phyloP scores from a whole-genome alignment of 2,888 invertebrate genomes.

The Apamea sordens region DNA sequence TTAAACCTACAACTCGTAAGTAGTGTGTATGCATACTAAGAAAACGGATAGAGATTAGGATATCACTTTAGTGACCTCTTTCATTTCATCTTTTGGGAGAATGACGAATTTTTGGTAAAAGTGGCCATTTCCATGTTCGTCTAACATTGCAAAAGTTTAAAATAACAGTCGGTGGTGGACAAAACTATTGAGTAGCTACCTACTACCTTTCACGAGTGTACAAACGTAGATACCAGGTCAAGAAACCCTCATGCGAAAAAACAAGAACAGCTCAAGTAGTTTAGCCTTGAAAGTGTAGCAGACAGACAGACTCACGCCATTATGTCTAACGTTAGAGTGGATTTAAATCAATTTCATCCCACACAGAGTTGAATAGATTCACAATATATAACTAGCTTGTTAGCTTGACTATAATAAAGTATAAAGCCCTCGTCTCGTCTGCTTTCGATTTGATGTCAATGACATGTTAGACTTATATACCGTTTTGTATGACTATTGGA shows the following conservation, averaged over 20 bases:
- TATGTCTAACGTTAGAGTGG: not conserved
- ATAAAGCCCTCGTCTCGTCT: slow-evolving; percentile 2
- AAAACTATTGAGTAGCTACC: not conserved
- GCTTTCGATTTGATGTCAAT: slow-evolving; percentile 14
- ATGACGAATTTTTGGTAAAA: not conserved
- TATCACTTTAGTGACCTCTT: not conserved
- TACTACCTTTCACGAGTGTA: not conserved
- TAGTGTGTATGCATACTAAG: too few species aligned
- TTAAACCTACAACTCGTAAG: too few species aligned
- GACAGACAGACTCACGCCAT: not conserved
- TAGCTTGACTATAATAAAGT: not conserved
- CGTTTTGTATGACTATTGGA: not conserved
- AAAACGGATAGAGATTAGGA: not conserved
- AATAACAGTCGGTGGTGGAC: not conserved
- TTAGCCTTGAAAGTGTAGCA: slow-evolving; percentile 9
- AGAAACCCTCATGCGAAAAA: not conserved
- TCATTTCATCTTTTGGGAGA: not conserved
- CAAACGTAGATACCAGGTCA: not conserved
- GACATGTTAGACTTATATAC: not conserved
- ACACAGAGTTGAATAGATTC: slow-evolving; percentile 12
- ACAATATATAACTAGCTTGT: slow-evolving; percentile 1
- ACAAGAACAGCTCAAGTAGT: not conserved
- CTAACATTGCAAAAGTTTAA: not conserved
- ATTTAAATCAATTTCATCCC: slow-evolving; percentile 21
- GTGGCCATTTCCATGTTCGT: not conserved